Percentiles rank a stretch among this genome's conserved stretches.
These are phyloP conservation scores for Lampris incognitus DNA, from an alignment of 2,113 vertebrate genomes.

Conservation along the genomic window DNA sequence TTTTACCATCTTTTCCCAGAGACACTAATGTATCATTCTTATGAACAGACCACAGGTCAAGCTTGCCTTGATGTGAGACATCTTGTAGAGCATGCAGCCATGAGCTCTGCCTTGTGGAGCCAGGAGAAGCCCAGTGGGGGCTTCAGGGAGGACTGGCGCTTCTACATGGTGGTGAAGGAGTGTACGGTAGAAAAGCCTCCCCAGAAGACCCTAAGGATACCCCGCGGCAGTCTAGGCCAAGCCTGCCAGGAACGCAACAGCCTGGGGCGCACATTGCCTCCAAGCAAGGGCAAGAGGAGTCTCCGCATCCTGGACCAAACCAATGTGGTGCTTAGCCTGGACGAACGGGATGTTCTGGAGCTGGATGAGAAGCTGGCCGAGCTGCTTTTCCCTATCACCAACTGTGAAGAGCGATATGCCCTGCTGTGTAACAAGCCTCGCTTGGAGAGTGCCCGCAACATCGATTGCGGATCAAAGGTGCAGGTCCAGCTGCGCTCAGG, in stretches of 20 bases:
- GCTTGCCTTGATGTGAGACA: conserved; percentile 69
- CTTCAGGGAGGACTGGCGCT: conserved; percentile 93
- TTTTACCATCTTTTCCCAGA: not conserved
- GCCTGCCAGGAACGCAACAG: conserved; percentile 92
- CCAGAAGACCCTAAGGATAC: conserved; percentile 92
- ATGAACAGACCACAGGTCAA: conserved; percentile 54
- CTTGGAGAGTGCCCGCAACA: conserved; percentile 88
- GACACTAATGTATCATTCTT: conserved; percentile 10
- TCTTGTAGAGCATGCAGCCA: conserved; percentile 82
- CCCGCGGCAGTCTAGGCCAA: conserved; percentile 94
- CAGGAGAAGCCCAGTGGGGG: conserved; percentile 93
- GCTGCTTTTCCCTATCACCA: conserved; percentile 96
- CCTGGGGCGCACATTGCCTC: conserved; percentile 88
- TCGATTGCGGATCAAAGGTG: conserved; percentile 93
- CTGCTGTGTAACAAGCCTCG: conserved; percentile 89
- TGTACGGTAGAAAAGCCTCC: conserved; percentile 92
- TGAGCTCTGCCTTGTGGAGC: conserved; percentile 96
- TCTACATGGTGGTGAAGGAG: conserved; percentile 95
- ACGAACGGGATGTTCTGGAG: conserved; percentile 93
- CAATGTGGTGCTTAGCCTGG: conserved; percentile 90
- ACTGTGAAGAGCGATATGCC: conserved; percentile 93
- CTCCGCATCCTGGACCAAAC: conserved; percentile 94
- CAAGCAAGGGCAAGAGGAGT: conserved; percentile 93
- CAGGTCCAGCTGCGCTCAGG: conserved; percentile 93
- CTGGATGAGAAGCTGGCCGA: conserved; percentile 93